Base-by-base conservation (phyloP, 2,888 invertebrate genomes). In the Caenorhabditis becei region DNA sequence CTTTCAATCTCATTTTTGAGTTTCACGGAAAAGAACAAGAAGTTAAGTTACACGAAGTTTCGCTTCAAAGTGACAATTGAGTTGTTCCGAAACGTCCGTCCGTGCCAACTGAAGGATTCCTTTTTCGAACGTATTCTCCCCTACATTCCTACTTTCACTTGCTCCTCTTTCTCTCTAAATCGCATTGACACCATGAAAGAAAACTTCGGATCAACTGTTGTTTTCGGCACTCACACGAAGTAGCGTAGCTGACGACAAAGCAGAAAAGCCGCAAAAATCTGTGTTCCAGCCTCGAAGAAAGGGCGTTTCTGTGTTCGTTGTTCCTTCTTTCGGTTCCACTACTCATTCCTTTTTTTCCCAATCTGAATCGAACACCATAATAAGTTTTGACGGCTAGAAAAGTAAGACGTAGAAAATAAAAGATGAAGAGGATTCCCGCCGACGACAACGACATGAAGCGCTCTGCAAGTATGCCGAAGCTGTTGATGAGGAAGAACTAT, bases 181-280 rank as follows among this genome's bases (percentile, higher is more conserved):
- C 74, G 54, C 74, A 74, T 74, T 74, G 65, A 74, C 74, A 74
- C 74, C 74, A 74, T 65, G 65, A 74, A 74, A 74, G 74, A 74
- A 66, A 74, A 59, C 72, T 74, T 59, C 26, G 65, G 65, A 74
- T 74, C 74, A 74, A 74, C 74, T 72, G 72, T 72, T 72, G 72
- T 72, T 72, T 72, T 72, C 72, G 74, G 74, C 65, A 74, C 74
- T 63, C 74, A 51, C 74, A 59, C 41, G 65, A 74, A 58, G 65
- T 63, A 56, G 59, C 59, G 59, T 10, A 20, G 69, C 44, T 47
- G 47, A 18, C 47, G 47, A 58, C 49, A 24, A 67, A 28, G 41
- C 44, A 26, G 18, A 37, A 58, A 58, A 32, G 54, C 26, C 28
- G 28, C 26, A 54, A 54, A 54, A 56, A 56, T 4, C 16, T 32